These are phyloP conservation scores for Drosophila varians DNA, from an alignment of 1,140 invertebrate species.

Conservation along the genomic window DNA sequence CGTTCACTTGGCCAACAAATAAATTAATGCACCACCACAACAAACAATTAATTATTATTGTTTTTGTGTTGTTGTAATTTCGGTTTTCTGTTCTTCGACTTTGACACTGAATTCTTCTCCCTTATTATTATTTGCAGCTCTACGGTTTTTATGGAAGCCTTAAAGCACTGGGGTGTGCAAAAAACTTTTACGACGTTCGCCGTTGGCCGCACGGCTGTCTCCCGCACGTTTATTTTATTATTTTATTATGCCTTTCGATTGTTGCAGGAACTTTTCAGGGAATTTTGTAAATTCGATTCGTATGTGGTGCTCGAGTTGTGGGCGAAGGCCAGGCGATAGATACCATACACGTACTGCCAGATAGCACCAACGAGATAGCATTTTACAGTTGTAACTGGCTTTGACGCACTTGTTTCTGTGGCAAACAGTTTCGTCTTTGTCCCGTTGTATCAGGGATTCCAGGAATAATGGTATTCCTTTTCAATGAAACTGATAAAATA, in stretches of 20 bases:
- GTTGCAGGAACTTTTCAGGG: conserved; percentile 35
- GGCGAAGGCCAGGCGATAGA: conserved; percentile 10
- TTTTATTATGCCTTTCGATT: conserved; percentile 46
- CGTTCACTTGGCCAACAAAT: conserved; percentile 46
- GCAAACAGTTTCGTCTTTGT: conserved; percentile 7
- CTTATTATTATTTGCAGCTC: conserved; percentile 27
- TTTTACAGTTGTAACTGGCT: conserved; percentile 16
- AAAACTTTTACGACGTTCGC: conserved; percentile 49
- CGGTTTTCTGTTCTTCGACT: conserved; percentile 2
- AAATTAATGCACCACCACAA: conserved; percentile 46
- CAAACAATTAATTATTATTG: conserved; percentile 53
- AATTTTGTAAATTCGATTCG: conserved; percentile 37
- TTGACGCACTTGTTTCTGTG: conserved; percentile 20
- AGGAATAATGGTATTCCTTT: background rate
- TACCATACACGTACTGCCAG: conserved; percentile 1
- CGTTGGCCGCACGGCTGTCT: conserved; percentile 16
- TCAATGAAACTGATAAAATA: conserved; percentile 9
- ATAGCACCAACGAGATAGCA: conserved; percentile 6
- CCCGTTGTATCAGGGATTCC: background rate
- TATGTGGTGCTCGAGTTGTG: background rate
- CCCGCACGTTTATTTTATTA: conserved; percentile 22
- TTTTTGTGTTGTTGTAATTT: conserved; percentile 22
- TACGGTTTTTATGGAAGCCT: conserved; percentile 50
- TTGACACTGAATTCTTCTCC: conserved; percentile 25
- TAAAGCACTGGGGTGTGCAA: conserved; percentile 40